Conservation (phyloP, 2,888 invertebrate genomes). For the Herminia tarsipennalis region DNA sequence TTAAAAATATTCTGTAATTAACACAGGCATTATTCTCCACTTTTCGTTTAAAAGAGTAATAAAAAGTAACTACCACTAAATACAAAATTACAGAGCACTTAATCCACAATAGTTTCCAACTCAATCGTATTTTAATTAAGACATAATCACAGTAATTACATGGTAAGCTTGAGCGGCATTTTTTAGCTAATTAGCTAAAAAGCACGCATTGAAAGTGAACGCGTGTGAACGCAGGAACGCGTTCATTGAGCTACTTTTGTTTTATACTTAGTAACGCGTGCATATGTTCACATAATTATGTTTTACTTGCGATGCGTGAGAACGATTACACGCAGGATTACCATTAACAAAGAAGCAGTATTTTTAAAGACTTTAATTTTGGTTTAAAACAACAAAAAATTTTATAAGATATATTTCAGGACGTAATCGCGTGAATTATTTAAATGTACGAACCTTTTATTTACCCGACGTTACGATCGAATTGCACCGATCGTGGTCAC, state of each 20-base stretch:
- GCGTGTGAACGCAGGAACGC: slow-evolving; percentile 6
- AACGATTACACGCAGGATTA: not conserved
- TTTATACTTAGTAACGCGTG: slow-evolving; percentile 5
- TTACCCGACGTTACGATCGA: no score
- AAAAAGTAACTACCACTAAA: not conserved
- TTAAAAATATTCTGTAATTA: no score
- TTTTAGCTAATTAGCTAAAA: slow-evolving; percentile 29
- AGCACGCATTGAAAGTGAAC: slow-evolving; percentile 30
- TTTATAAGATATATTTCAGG: no score
- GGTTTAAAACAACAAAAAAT: no score
- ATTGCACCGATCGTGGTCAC: no score
- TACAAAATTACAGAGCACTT: not conserved
- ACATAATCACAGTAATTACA: slow-evolving; percentile 8
- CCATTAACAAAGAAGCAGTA: no score
- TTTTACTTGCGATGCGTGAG: not conserved
- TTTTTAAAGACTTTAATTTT: no score
- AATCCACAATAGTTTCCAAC: not conserved
- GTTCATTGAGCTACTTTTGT: slow-evolving; percentile 8
- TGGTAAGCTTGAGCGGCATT: slow-evolving; percentile 10
- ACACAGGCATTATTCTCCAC: no score
- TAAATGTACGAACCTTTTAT: no score
- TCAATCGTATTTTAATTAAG: slow-evolving; percentile 7
- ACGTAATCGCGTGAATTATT: no score
- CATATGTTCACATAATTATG: slow-evolving; percentile 4
- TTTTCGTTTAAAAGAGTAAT: no score